Evolutionary conservation across 2,113 vertebrate species (phyloP).

Genomic region (Strix aluco): DNA sequence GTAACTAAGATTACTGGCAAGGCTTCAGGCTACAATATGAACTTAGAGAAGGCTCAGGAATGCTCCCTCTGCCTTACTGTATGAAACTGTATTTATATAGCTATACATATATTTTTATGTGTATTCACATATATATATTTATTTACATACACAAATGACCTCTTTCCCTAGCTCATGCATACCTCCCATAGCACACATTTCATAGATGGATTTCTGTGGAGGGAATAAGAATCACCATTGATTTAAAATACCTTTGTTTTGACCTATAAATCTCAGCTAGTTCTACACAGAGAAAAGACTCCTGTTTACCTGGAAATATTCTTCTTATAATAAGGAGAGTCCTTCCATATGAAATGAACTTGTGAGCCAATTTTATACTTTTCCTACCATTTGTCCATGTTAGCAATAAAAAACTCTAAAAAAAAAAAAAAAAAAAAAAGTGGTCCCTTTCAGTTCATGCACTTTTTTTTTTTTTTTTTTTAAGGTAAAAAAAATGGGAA

Average conservation of each 20-base stretch:
- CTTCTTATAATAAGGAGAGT: neutral
- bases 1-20: neutral
- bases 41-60: neutral
- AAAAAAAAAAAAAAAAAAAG: neutral
- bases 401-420: neutral
- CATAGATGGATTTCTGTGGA: neutral
- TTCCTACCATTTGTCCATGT: neutral
- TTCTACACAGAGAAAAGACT: neutral
- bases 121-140: neutral
- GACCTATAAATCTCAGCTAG: neutral
- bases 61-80: neutral
- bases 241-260: neutral
- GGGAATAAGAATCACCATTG: neutral
- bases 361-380: neutral
- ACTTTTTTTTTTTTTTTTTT: neutral
- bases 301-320: neutral
- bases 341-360: neutral
- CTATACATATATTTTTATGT: neutral
- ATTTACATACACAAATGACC: neutral
- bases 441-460: neutral
- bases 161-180: neutral
- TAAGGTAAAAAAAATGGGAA: neutral
- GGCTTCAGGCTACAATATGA: neutral
- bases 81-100: neutral
- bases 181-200: neutral